A percentile compares a stretch with the other conserved stretches of the same genome.
These are phyloP conservation scores for Psix sp. DNA, from an alignment of 1,140 invertebrate species.

Conservation along the genomic window DNA sequence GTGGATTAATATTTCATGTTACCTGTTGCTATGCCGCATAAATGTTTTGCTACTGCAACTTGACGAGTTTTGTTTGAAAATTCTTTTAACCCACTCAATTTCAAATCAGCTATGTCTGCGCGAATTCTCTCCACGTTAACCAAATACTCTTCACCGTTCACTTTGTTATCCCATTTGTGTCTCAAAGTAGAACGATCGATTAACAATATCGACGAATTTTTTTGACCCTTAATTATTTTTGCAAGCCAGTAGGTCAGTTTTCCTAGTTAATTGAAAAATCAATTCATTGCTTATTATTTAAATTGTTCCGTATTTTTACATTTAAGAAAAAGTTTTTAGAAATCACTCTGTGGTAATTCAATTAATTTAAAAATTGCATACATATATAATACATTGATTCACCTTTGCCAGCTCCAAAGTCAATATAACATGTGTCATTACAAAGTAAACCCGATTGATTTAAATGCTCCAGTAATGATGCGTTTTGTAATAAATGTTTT, in stretches of 20 bases:
- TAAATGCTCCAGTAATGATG: slow-evolving; percentile 82
- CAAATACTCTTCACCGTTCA: slow-evolving; percentile 78
- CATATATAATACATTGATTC: too few relatives aligned
- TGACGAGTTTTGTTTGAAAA: slow-evolving; percentile 75
- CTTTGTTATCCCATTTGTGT: slow-evolving; percentile 88
- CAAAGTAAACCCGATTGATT: slow-evolving; percentile 78
- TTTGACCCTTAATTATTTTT: slow-evolving; percentile 76
- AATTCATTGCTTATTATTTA: too few relatives aligned
- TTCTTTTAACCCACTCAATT: slow-evolving; percentile 79
- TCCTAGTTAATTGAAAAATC: too few relatives aligned
- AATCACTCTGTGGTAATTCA: background rate
- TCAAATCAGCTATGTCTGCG: slow-evolving; percentile 85
- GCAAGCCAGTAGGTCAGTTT: slow-evolving; percentile 86
- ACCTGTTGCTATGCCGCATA: slow-evolving; percentile 91
- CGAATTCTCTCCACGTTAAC: slow-evolving; percentile 80
- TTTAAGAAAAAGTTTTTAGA: background rate
- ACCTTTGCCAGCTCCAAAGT: slow-evolving; percentile 94
- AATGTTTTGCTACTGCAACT: slow-evolving; percentile 89
- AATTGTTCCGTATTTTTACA: background rate
- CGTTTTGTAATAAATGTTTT: slow-evolving; percentile 85
- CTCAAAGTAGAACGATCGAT: slow-evolving; percentile 87
- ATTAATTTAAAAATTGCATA: background rate
- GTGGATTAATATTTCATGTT: slow-evolving; percentile 8
- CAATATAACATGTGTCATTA: slow-evolving; percentile 84
- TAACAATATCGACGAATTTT: slow-evolving; percentile 80